Evolutionary conservation across 1,140 invertebrate genomes (phyloP).

Genomic region (Melipona quadrifasciata): DNA sequence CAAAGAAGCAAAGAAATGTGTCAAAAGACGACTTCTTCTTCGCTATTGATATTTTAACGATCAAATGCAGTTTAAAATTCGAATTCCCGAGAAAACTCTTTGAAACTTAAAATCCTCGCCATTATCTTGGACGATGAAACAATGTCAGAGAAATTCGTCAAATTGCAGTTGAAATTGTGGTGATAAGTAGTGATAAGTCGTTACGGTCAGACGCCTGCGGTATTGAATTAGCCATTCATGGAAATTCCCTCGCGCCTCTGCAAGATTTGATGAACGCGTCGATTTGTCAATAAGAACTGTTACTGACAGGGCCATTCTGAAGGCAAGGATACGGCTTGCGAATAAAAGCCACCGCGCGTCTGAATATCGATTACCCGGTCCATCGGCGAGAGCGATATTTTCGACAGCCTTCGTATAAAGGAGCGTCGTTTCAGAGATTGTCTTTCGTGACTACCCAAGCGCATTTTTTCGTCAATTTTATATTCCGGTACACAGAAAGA

Average conservation of each 20-base stretch:
- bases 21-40: no score
- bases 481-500: neutral
- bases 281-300: conserved; percentile 34
- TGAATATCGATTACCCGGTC: conserved; percentile 26
- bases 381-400: conserved; percentile 2
- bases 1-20: no score
- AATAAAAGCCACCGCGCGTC: neutral
- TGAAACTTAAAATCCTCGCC: neutral
- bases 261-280: conserved; percentile 22
- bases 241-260: neutral
- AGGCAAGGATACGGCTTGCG: neutral
- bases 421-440: neutral
- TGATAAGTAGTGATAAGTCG: conserved; percentile 19
- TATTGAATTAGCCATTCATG: conserved; percentile 33
- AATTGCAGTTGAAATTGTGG: neutral
- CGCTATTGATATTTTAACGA: no score
- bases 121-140: neutral
- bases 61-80: no score
- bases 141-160: neutral
- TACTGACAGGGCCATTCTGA: neutral
- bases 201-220: conserved; percentile 21
- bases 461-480: neutral
- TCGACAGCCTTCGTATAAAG: conserved; percentile 1
- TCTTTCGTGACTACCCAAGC: no score
- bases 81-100: no score